Evolutionary conservation across 2,113 vertebrate genomes (phyloP).

Genomic region (Pomatorhinus ruficollis): DNA sequence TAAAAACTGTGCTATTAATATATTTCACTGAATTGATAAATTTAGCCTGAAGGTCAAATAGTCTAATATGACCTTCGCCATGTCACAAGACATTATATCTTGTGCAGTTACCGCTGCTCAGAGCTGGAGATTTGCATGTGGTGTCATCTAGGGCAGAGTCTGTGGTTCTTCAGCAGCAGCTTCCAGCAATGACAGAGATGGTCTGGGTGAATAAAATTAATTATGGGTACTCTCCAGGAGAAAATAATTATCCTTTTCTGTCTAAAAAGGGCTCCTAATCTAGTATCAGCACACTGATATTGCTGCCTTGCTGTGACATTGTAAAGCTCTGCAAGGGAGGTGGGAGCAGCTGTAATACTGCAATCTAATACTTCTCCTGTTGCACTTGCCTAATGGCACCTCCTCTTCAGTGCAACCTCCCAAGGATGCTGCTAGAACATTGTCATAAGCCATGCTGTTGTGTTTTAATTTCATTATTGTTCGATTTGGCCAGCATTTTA

Average conservation of each 20-base stretch:
- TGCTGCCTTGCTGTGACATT: not conserved
- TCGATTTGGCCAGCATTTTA: not conserved
- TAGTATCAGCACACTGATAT: not conserved
- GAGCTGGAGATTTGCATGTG: not conserved
- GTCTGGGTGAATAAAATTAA: not conserved
- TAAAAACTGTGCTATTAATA: not conserved
- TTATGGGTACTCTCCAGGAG: not conserved
- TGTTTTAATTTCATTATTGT: slow-evolving; percentile 22
- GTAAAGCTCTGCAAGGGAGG: not conserved
- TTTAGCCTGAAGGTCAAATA: slow-evolving; percentile 19
- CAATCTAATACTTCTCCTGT: not conserved
- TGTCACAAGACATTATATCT: slow-evolving; percentile 39
- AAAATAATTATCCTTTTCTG: not conserved
- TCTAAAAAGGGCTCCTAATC: not conserved
- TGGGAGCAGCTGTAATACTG: not conserved
- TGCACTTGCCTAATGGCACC: not conserved
- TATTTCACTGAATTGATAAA: not conserved
- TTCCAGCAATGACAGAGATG: not conserved
- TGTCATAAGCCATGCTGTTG: not conserved
- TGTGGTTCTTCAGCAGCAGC: slow-evolving; percentile 8
- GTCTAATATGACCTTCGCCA: not conserved
- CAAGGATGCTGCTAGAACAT: not conserved
- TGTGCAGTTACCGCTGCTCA: not conserved
- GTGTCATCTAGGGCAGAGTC: not conserved
- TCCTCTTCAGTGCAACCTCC: not conserved